Evolutionary conservation across 2,797 vertebrate species (phyloP).

Genomic region (Gymnothorax javanicus): DNA sequence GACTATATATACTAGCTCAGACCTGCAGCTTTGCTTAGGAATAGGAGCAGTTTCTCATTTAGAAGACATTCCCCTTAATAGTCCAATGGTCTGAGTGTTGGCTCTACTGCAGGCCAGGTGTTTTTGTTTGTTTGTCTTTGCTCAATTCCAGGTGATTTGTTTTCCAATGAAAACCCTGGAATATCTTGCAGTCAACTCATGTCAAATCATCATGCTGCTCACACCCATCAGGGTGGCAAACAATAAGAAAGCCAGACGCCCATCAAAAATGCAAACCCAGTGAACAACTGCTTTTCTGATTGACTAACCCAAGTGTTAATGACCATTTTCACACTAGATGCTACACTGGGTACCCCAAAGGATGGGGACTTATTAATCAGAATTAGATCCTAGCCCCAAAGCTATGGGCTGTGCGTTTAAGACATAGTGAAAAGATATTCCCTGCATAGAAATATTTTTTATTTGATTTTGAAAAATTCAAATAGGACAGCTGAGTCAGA

Average conservation of each 20-base stretch:
- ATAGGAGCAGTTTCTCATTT: no score
- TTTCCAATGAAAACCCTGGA: no score
- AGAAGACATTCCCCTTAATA: no score
- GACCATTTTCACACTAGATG: neutral
- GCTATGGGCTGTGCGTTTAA: neutral
- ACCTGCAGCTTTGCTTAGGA: no score
- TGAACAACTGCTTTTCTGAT: neutral
- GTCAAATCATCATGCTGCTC: no score
- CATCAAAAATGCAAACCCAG: neutral
- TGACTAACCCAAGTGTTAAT: neutral
- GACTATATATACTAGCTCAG: no score
- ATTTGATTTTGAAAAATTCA: neutral
- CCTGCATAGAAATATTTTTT: neutral
- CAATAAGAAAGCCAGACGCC: neutral
- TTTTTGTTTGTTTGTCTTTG: no score
- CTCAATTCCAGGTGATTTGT: no score
- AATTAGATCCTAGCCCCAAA: neutral
- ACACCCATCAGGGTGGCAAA: no score
- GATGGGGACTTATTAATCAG: neutral
- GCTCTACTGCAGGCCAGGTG: no score
- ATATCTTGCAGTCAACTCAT: no score
- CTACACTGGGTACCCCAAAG: neutral
- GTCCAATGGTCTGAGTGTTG: no score
- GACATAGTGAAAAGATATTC: neutral
- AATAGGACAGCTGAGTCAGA: neutral